Conservation (phyloP, 2,113 vertebrate species). For the Dascyllus trimaculatus region DNA sequence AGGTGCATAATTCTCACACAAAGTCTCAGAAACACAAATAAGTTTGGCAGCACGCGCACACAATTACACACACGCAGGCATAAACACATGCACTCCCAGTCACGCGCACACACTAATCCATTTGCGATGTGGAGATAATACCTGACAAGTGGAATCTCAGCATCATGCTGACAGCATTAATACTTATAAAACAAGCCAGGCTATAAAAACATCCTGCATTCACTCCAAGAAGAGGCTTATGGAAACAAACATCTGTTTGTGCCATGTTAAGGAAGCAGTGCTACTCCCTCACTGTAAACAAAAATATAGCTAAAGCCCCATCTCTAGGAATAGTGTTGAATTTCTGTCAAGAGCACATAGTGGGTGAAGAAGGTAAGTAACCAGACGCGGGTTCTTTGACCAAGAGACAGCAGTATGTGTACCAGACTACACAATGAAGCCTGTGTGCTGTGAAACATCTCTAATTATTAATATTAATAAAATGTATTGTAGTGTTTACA, state of each 20-base stretch:
- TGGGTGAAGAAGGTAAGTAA: constrained; percentile 28
- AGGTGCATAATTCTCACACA: constrained; percentile 67
- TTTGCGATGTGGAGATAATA: constrained; percentile 60
- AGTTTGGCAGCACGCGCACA: constrained; percentile 55
- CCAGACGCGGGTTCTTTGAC: constrained; percentile 21
- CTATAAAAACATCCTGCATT: constrained; percentile 68
- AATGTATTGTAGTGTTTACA: no score
- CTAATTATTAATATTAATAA: no score
- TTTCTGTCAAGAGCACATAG: constrained; percentile 50
- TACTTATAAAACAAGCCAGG: constrained; percentile 64
- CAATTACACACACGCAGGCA: constrained; percentile 25
- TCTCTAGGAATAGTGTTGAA: constrained; percentile 61
- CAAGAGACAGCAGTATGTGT: constrained; percentile 11
- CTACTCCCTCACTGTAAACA: constrained; percentile 58
- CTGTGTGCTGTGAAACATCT: background rate
- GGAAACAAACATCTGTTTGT: constrained; percentile 74
- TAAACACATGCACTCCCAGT: background rate
- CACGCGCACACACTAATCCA: constrained; percentile 57
- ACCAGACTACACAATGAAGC: background rate
- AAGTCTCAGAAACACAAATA: constrained; percentile 64
- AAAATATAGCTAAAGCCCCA: constrained; percentile 53
- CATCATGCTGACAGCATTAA: constrained; percentile 70
- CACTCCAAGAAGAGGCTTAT: constrained; percentile 52
- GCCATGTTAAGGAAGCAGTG: constrained; percentile 60
- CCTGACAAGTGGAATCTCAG: constrained; percentile 69